Base-by-base conservation (phyloP, 1,140 invertebrate genomes). In the Aricia agestis region DNA sequence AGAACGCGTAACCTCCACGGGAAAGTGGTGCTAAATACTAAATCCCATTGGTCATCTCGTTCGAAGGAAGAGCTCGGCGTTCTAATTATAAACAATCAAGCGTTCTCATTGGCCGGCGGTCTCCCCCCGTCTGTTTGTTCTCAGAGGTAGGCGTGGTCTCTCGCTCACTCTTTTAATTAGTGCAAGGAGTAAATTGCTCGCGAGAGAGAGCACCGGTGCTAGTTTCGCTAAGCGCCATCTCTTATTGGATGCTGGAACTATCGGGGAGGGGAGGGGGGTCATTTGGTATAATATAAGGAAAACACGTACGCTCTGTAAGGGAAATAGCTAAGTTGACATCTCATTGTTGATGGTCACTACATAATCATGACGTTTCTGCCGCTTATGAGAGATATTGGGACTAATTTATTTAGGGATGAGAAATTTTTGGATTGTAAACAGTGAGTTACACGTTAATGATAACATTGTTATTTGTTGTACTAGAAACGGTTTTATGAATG, bases 71-170 rank as follows among this genome's bases (percentile, higher is more conserved):
- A 82, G 77, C 81, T 76, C 75, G 73, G 72, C 82, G 86, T 89
- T 90, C 88, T 91, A 91, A 91, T 91, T 91, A 91, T 87, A 88
- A 91, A 90, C 82, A 91, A 91, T 91, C 89, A 90, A 91, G 83
- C 74, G 66, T 74, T 76, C 81, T 78, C 76, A 91, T 91, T 91
- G 89, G 89, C 71, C 71, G 77, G 72, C 69, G 69, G 66, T 32
- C 71, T 81, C 84, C 86, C 87, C 88, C 86, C 85, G 82, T 82
- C 84, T 88, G 81, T 91, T 91, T 91, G 89, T 91, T 91, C 89
- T 90, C 81, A 72, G 78, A 69, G 73, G 82, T 82, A 78, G 89
- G 89, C 89, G 89, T 83, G 88, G 89, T 77, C 74, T 81, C 84
- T 84, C 86, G 82, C 83, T 86, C 87, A 81, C 87, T 91, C 87